phyloP scores from a whole-genome alignment of 1,140 invertebrate genomes.

The Centruroides sculpturatus region DNA sequence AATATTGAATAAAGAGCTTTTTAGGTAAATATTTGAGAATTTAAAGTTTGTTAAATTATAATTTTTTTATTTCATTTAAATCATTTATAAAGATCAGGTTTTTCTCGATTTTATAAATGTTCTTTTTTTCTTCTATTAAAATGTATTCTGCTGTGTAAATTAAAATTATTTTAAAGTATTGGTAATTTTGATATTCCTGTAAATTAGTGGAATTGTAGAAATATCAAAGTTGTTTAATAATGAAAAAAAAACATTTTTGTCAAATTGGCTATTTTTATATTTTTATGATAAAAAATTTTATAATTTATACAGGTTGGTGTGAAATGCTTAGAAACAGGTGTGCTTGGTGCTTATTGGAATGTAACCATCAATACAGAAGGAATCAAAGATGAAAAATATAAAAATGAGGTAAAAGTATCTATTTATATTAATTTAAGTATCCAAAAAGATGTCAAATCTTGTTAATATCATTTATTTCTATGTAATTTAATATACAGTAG shows the following conservation, averaged over 20 bases:
- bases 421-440: not conserved
- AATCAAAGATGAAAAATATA: conserved; percentile 28
- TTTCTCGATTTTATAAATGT: no score
- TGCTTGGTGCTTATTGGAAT: conserved; percentile 41
- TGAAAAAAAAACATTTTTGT: not conserved
- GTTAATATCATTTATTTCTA: not conserved
- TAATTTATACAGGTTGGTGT: conserved; percentile 32
- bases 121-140: no score
- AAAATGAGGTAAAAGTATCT: conserved; percentile 8
- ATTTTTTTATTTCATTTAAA: no score
- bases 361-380: conserved; percentile 38
- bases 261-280: not conserved
- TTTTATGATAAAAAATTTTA: not conserved
- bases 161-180: no score
- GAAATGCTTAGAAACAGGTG: conserved; percentile 36
- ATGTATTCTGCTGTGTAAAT: no score
- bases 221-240: no score
- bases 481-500: not conserved
- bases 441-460: not conserved
- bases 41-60: no score
- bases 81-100: no score
- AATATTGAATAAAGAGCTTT: no score
- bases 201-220: no score
- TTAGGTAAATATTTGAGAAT: no score
- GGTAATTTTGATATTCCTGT: no score